phyloP scores from a whole-genome alignment of 2,888 invertebrate species.

The Lasioglossum malachurum region DNA sequence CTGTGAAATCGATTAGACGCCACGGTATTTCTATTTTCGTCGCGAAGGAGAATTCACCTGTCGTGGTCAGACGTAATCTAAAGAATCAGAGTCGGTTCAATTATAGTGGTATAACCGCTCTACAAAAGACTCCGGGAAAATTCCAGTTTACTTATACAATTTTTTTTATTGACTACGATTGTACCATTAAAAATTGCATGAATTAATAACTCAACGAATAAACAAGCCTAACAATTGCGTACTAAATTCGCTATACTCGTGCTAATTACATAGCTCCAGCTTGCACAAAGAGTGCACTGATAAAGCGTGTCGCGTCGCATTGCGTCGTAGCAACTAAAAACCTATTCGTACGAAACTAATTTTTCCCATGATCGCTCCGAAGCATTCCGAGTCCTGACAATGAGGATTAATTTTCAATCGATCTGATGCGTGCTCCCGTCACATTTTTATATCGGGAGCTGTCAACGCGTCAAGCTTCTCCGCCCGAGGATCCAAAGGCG shows the following conservation, averaged over 20 bases:
- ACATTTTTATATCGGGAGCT: conserved; percentile 21
- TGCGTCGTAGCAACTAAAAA: not conserved
- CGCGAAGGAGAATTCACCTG: not conserved
- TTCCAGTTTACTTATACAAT: not conserved
- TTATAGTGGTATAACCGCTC: not conserved
- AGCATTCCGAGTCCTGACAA: conserved; percentile 41
- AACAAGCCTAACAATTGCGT: not conserved
- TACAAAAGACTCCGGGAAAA: not conserved
- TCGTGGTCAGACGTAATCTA: not conserved
- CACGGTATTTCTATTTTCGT: not conserved
- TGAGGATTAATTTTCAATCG: conserved; percentile 67
- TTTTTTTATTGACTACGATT: too few relatives aligned
- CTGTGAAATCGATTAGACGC: not conserved
- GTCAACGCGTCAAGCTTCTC: conserved; percentile 25
- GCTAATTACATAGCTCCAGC: not conserved
- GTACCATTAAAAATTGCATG: not conserved
- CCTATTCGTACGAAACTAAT: not conserved
- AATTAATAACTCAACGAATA: not conserved
- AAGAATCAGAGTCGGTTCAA: not conserved
- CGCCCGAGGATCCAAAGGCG: not conserved
- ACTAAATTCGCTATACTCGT: not conserved
- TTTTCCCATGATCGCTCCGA: not conserved
- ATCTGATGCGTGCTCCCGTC: conserved; percentile 18
- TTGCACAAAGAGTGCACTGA: not conserved
- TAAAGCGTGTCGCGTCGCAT: not conserved